A percentile compares a stretch with the other conserved stretches of the same genome.
These are phyloP conservation scores for Fregetta grallaria DNA, from an alignment of 2,113 vertebrate genomes.

Conservation along the genomic window DNA sequence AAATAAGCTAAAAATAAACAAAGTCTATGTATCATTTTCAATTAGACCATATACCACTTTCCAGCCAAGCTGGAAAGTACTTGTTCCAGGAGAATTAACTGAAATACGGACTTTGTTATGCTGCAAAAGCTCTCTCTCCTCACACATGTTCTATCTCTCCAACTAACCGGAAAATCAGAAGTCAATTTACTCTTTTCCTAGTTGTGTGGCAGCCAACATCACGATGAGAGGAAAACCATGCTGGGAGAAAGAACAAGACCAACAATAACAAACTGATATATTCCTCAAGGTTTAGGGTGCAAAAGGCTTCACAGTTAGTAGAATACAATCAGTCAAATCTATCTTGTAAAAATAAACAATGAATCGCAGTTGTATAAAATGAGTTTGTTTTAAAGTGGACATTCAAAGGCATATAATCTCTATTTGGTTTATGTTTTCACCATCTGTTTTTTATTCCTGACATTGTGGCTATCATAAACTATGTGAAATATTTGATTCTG, in stretches of 20 bases:
- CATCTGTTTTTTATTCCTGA: conserved; percentile 45
- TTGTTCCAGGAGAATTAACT: not conserved
- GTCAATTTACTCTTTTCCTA: not conserved
- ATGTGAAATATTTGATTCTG: conserved; percentile 3
- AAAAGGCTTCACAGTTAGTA: conserved; percentile 63
- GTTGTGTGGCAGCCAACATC: conserved; percentile 24
- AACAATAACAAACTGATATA: conserved; percentile 51
- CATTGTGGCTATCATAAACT: not conserved
- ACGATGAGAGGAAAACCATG: conserved; percentile 2
- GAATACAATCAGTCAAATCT: not conserved
- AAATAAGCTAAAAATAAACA: conserved; percentile 38
- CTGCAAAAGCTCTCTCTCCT: not conserved
- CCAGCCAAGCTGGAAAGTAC: not conserved
- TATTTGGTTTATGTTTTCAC: conserved; percentile 16
- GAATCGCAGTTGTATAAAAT: conserved; percentile 14
- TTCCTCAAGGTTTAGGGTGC: conserved; percentile 31
- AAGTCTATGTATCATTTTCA: not conserved
- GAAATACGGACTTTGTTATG: not conserved
- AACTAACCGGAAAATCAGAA: conserved; percentile 10
- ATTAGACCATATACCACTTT: not conserved
- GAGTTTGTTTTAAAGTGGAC: conserved; percentile 24
- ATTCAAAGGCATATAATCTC: conserved; percentile 34
- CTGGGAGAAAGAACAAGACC: not conserved
- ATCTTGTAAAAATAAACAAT: conserved; percentile 59
- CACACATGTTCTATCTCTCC: not conserved